phyloP scores from a whole-genome alignment of 2,888 invertebrate genomes.

The Mimachlamys varia region DNA sequence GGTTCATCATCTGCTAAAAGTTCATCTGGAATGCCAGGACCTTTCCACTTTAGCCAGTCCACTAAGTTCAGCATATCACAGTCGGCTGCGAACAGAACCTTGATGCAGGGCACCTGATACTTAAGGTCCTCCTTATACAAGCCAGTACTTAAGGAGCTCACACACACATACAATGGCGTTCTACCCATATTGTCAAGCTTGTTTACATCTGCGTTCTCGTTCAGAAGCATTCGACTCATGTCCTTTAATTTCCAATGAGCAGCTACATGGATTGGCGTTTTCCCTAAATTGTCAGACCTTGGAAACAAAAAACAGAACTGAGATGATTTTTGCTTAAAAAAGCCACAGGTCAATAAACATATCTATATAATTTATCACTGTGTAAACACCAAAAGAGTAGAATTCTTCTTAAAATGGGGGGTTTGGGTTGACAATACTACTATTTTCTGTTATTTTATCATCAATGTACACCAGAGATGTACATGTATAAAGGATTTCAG shows the following conservation, averaged over 20 bases:
- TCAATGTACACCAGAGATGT: too few relatives aligned
- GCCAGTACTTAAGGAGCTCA: constrained; percentile 79
- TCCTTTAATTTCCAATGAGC: constrained; percentile 80
- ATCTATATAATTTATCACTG: too few relatives aligned
- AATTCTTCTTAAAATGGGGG: too few relatives aligned
- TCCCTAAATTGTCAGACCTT: constrained; percentile 78
- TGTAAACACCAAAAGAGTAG: too few relatives aligned
- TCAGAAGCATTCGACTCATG: constrained; percentile 75
- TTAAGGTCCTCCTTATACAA: constrained; percentile 80
- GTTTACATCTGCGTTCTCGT: constrained; percentile 74
- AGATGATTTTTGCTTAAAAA: too few relatives aligned
- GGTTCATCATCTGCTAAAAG: constrained; percentile 73
- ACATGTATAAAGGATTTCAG: too few relatives aligned
- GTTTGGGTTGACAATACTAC: too few relatives aligned
- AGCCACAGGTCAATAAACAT: too few relatives aligned
- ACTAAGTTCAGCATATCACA: constrained; percentile 81
- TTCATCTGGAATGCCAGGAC: constrained; percentile 77
- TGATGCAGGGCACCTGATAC: constrained; percentile 78
- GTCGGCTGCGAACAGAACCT: constrained; percentile 77
- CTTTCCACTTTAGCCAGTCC: constrained; percentile 80
- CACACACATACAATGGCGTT: constrained; percentile 79
- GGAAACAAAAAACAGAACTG: constrained; percentile 38
- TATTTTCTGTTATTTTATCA: too few relatives aligned
- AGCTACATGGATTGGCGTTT: constrained; percentile 79
- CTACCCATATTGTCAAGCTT: constrained; percentile 77